Evolutionary conservation across 2,888 invertebrate genomes (phyloP), one percentile per base, ranked within the genome.

Genomic region (Drosophila stalkeri): DNA sequence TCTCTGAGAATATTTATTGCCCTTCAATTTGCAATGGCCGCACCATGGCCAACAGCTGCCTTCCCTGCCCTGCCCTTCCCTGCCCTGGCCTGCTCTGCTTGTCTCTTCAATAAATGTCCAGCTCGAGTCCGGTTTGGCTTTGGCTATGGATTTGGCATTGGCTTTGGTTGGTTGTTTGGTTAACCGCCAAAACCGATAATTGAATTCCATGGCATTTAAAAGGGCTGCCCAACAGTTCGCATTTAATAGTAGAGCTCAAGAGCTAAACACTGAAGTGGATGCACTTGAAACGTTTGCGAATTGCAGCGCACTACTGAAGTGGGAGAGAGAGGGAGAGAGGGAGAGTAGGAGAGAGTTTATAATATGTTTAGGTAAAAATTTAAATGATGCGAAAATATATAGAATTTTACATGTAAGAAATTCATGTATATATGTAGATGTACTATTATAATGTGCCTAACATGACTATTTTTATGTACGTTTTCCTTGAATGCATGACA

Each of bases 101-200:
- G 37, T 18, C 47, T 14, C 51, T 11, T 11, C 23, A 35, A 31
- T 65, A 44, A 44, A 66, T 65, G 52, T 72, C 59, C 60, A 62
- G 51, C 43, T 63, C 20, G 6, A 49, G 52, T 27, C 23, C 39
- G 49, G 56, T 73, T 75, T 65, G 44, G 51, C 46, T 47, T 16
- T 27, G 46, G 49, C 49, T n/a, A 9, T 31, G 39, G 39, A 16
- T n/a, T 1, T n/a, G 41, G 41, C 41, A 64, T 75, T 56, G 49
- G 46, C 47, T 55, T 49, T 63, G 47, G 37, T 47, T 65, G 47
- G 37, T 56, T 55, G 52, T 27, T 56, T 41, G 68, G 52, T 74
- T 74, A 74, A 56, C 67, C 67, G 49, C 47, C 18, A 27, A 20
- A 49, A 60, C 33, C 60, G 44, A 51, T 72, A 56, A 56, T 57